These are phyloP conservation scores for Carduelis carduelis DNA, from an alignment of 2,797 vertebrate species.

Conservation along the genomic window DNA sequence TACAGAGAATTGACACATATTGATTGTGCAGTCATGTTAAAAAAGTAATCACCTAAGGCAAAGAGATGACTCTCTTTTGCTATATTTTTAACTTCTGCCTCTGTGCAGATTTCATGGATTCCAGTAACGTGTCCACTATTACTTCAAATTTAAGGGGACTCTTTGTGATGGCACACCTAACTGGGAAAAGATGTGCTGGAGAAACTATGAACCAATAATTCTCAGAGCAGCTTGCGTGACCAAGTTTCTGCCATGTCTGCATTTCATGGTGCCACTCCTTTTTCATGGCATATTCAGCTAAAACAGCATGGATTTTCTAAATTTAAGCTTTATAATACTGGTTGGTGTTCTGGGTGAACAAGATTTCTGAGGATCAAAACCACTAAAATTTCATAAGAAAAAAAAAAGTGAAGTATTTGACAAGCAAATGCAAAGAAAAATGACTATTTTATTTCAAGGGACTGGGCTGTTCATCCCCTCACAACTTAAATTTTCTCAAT, in stretches of 20 bases:
- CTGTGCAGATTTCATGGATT: background rate
- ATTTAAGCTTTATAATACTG: background rate
- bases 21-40: background rate
- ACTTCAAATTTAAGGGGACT: background rate
- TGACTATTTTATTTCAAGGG: background rate
- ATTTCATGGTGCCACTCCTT: background rate
- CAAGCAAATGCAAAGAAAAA: background rate
- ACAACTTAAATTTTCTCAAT: background rate
- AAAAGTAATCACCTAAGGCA: background rate
- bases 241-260: background rate
- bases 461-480: background rate
- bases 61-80: background rate
- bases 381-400: background rate
- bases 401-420: background rate
- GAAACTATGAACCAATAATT: background rate
- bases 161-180: background rate
- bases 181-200: background rate
- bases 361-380: background rate
- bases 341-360: background rate
- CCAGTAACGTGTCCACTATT: too few species aligned
- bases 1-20: background rate
- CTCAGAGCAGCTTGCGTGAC: background rate
- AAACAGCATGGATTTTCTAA: background rate
- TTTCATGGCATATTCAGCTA: background rate
- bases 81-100: background rate